Evolutionary conservation across 2,888 invertebrate genomes (phyloP), one percentile per base, ranked within the genome.

Genomic region (Amblyteles armatorius): DNA sequence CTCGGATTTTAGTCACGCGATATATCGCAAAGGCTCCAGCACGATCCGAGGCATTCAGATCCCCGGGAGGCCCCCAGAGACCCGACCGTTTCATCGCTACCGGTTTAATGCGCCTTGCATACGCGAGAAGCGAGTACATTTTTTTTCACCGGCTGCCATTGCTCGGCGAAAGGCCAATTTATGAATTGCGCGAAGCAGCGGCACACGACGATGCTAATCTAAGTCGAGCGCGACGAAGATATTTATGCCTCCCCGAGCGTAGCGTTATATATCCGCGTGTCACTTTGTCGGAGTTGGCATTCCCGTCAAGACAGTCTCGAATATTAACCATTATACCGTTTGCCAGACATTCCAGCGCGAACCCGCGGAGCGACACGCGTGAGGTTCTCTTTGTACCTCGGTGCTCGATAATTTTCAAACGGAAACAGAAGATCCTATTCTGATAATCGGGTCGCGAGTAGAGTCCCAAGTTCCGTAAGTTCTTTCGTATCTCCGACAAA

Each of bases 121-220:
- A 68, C 52, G 29, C 33, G 65, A 60, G 65, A 68, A 19, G 11
- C 77, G 77, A 81, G 82, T 68, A 76, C 48, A 65, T 69, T 65
- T 50, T 73, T 72, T 60, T 63, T 50, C 29, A 78, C 44, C 57
- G 48, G 69, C 52, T 65, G 65, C 76, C n/a, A 57, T 26, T 60
- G 44, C 87, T 85, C 86, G 87, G 88, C 88, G 85, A 86, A 83
- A 86, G 84, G 86, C 87, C 88, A 88, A 88, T 88, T 88, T 86
- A 87, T 87, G 87, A 88, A 86, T 88, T 84, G 81, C 82, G 82
- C 82, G 83, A 79, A 86, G 79, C 74, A 68, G 69, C 76, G 76
- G 29, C 67, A 69, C 63, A 57, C 74, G 22, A 33, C 69, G 79
- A 88, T 87, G 83, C 81, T 82, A 84, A 87, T 88, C 82, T 84